phyloP scores from a whole-genome alignment of 2,888 invertebrate genomes.

The Harpalus rufipes region DNA sequence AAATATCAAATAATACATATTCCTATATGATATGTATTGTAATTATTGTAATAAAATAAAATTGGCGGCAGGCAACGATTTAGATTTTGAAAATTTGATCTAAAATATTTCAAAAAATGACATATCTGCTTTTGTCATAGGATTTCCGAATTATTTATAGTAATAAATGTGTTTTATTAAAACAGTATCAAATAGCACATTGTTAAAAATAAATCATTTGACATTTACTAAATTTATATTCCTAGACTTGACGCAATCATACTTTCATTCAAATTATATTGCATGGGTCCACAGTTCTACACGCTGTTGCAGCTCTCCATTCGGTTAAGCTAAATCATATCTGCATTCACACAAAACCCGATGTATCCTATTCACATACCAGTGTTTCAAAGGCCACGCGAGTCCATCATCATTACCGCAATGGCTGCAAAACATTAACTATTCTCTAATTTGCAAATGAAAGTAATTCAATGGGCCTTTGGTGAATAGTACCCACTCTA shows the following conservation, averaged over 20 bases:
- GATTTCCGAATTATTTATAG: no score
- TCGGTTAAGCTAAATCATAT: not conserved
- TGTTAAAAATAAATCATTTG: no score
- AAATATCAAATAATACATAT: no score
- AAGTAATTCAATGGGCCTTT: constrained; percentile 38
- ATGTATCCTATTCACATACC: not conserved
- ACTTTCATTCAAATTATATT: not conserved
- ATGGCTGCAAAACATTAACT: constrained; percentile 26
- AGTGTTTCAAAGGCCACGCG: constrained; percentile 27
- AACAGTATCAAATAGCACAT: no score
- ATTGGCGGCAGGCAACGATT: no score
- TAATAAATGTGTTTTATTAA: no score
- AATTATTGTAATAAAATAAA: no score
- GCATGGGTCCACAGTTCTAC: not conserved
- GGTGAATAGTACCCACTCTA: constrained; percentile 9
- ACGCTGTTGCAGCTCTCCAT: not conserved
- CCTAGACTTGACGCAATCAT: no score
- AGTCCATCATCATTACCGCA: constrained; percentile 28
- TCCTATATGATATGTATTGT: no score
- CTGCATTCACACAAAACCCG: not conserved
- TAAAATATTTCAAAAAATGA: no score
- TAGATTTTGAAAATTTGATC: no score
- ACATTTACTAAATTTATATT: not conserved
- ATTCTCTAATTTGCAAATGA: constrained; percentile 43
- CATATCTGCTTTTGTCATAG: no score